Evolutionary conservation across 2,888 invertebrate species (phyloP), one percentile per base, ranked within the genome.

Genomic region (Leuctra nigra): DNA sequence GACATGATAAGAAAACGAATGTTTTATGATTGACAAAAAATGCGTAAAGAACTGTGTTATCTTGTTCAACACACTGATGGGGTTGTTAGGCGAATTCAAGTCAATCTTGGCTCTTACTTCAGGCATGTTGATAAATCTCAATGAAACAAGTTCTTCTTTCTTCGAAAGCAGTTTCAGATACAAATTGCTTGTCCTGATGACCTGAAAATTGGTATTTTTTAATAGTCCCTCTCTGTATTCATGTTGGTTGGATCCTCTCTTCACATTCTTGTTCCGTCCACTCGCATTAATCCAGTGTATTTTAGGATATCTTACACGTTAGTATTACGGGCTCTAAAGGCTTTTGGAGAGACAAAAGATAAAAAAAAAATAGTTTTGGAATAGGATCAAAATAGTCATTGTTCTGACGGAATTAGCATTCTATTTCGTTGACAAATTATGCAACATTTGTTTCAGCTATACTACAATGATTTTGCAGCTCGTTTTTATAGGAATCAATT

Each of bases 101-200:
- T 20, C 44, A 23, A 23, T 18, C 9, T 20, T 44, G 20, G 44
- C 22, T 44, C n/a, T n/a, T n/a, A n/a, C n/a, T n/a, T n/a, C n/a
- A 20, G 44, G 2, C 4, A 9, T 4, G 44, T 23, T 22, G 44
- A 44, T 44, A 20, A 20, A 20, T 44, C 9, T 20, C 44, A 18
- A 41, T n/a, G 23, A 23, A 44, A 44, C 44, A 44, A 44, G 22
- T 4, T 23, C 4, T 20, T 23, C 44, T 20, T 44, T 22, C 44
- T 23, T 23, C 4, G 23, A 20, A 18, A 44, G 23, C 44, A 7
- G 23, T 18, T 22, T 22, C 4, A 11, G 44, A 44, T 50, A 56
- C 54, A 57, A 54, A 57, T 57, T 48, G 54, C 54, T 36, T 36
- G 57, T 57, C 54, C 54, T 23, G 54, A n/a, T 29, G 57, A 57